Evolutionary conservation across 2,888 invertebrate genomes (phyloP).

Genomic region (Mesochorus sp.): DNA sequence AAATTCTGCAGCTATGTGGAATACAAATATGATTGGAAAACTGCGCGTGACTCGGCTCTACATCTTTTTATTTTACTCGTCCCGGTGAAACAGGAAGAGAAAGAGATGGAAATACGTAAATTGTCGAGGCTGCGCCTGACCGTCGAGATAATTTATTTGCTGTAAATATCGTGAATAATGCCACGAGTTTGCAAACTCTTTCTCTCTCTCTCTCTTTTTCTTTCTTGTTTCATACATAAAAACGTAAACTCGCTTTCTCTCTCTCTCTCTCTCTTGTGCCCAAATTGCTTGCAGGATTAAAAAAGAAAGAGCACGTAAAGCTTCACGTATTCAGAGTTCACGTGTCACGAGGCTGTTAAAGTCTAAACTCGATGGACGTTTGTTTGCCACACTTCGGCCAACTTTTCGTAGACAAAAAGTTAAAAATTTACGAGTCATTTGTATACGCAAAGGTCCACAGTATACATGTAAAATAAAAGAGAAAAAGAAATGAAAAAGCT

Average conservation of each 20-base stretch:
- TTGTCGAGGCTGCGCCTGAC: constrained; percentile 42
- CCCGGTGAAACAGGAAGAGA: neutral
- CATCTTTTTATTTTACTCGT: constrained; percentile 6
- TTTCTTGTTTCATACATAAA: neutral
- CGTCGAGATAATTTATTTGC: constrained; percentile 69
- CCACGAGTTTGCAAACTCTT: constrained; percentile 40
- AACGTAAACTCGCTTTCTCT: constrained; percentile 9
- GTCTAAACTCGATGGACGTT: constrained; percentile 5
- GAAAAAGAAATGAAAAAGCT: neutral
- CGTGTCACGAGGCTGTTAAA: constrained; percentile 18
- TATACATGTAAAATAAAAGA: neutral
- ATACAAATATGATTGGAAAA: constrained; percentile 16
- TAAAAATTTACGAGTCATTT: constrained; percentile 36
- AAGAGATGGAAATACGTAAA: constrained; percentile 32
- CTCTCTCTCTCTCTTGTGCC: neutral
- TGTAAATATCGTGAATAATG: constrained; percentile 70
- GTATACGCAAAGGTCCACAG: neutral
- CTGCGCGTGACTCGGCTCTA: constrained; percentile 12
- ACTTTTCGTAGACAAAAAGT: constrained; percentile 18
- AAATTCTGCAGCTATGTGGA: neutral
- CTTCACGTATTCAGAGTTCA: neutral
- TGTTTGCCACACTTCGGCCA: neutral
- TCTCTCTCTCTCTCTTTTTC: constrained; percentile 12
- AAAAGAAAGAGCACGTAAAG: neutral
- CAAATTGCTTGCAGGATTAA: neutral